Base-by-base conservation (phyloP, 2,797 vertebrate genomes). In the Microhierax caerulescens region DNA sequence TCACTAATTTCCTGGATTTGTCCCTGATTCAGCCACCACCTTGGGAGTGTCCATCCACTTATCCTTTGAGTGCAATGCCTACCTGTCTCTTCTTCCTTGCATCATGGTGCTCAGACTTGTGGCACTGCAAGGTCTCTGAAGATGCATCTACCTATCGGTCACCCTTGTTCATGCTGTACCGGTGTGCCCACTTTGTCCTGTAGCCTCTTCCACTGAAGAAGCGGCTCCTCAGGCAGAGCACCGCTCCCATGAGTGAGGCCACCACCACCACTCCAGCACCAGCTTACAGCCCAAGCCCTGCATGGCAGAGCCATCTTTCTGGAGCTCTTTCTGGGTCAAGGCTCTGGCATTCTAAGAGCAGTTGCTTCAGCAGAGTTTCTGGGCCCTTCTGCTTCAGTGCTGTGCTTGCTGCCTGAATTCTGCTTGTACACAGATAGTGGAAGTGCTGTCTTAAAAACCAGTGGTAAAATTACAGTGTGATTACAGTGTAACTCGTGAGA, bases 171-270 rank as follows among this genome's bases (percentile, higher is more conserved):
- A 5, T 25, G n/a, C n/a, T 85, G 17, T 59, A 37, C 37, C 21
- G 17, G 11, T 23, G n/a, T 68, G 19, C 20, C n/a, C 8, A 1
- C 24, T 74, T 65, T 81, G 27, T 50, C 36, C 21, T 19, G 4
- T 6, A 67, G 47, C 25, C 27, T 43, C 43, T 90, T 87, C 34
- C 25, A 28, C 24, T 74, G 65, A 63, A 45, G 34, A 57, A 63
- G 41, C 64, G 73, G 23, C 45, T 16, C 11, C 19, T 68, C 19
- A 47, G 34, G 28, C 36, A 39, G n/a, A 51, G 19, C 2, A 0
- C 34, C 32, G 3, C 3, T 91, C 9, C 25, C 2, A 0, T 27
- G 25, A 15, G 0, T 53, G 53, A 63, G 53, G 34, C 25, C 39
- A 39, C 39, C 39, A 39, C 13, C 39, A 39, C 14, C 39, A 2